phyloP scores from a whole-genome alignment of 2,113 vertebrate genomes.

The Alaudala cheleensis region DNA sequence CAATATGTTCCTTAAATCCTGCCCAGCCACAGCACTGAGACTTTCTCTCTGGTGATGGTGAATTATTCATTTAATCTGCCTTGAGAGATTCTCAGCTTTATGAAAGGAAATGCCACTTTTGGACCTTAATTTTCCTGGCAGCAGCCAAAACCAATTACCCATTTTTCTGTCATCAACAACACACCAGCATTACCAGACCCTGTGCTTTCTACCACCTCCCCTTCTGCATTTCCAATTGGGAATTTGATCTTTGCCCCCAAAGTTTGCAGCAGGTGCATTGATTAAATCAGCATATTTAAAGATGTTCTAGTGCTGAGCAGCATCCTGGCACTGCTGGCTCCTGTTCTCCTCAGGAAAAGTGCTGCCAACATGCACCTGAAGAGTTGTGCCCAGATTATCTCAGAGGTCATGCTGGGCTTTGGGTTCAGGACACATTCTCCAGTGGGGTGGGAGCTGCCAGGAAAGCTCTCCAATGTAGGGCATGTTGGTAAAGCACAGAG shows the following conservation, averaged over 20 bases:
- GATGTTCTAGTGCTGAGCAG: background rate
- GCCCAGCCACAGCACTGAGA: background rate
- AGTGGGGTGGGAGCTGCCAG: background rate
- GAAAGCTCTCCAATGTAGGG: fast-evolving
- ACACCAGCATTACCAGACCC: background rate
- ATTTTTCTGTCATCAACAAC: background rate
- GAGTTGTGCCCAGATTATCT: background rate
- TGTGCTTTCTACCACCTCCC: background rate
- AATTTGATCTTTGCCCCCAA: background rate
- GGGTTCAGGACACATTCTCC: background rate
- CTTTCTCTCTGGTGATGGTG: background rate
- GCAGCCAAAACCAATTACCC: background rate
- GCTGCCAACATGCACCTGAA: background rate
- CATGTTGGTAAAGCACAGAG: background rate
- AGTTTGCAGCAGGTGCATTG: background rate
- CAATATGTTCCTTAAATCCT: background rate
- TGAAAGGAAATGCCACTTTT: background rate
- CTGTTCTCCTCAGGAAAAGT: background rate
- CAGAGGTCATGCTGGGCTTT: background rate
- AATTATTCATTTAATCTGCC: constrained; percentile 32
- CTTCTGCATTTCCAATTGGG: background rate
- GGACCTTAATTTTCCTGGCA: background rate
- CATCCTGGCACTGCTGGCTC: background rate
- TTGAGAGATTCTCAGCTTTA: background rate
- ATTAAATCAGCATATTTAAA: constrained; percentile 74